These are phyloP conservation scores for Pammene aurita DNA, from an alignment of 2,888 invertebrate genomes.

Conservation along the genomic window DNA sequence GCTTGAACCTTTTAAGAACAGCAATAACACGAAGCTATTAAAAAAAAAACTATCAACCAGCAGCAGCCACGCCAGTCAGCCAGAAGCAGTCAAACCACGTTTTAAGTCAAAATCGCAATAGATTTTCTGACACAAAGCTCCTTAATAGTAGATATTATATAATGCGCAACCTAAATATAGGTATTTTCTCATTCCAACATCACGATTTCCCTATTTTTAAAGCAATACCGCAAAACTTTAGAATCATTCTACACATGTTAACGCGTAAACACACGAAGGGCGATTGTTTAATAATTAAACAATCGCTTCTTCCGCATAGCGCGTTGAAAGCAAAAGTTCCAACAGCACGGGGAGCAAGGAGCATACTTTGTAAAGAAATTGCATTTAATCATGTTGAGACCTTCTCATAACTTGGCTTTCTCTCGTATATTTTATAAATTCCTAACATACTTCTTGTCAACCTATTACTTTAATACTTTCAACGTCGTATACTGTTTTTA, in stretches of 20 bases:
- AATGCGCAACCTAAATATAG: too few relatives aligned
- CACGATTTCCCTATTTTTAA: background rate
- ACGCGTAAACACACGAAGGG: conserved; percentile 19
- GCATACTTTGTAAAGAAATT: conserved; percentile 80
- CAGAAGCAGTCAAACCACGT: too few relatives aligned
- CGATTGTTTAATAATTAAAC: conserved; percentile 37
- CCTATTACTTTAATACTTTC: conserved; percentile 75
- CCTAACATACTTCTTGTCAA: conserved; percentile 72
- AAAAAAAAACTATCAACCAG: too few relatives aligned
- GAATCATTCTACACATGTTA: background rate
- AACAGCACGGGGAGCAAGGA: conserved; percentile 64
- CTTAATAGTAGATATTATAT: too few relatives aligned
- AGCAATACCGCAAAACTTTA: background rate
- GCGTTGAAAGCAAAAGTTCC: conserved; percentile 70
- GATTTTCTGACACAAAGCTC: too few relatives aligned
- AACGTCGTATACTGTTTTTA: conserved; percentile 57
- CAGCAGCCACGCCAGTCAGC: too few relatives aligned
- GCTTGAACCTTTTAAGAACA: background rate
- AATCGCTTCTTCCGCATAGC: conserved; percentile 56
- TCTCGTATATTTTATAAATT: conserved; percentile 73
- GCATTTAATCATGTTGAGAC: conserved; percentile 78
- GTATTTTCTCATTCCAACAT: background rate
- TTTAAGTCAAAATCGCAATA: too few relatives aligned
- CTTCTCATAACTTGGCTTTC: conserved; percentile 69
- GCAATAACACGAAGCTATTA: too few relatives aligned